Evolutionary conservation across 1,140 invertebrate species (phyloP), one percentile per base, ranked within the genome.

Genomic region (Diorhabda elongata): DNA sequence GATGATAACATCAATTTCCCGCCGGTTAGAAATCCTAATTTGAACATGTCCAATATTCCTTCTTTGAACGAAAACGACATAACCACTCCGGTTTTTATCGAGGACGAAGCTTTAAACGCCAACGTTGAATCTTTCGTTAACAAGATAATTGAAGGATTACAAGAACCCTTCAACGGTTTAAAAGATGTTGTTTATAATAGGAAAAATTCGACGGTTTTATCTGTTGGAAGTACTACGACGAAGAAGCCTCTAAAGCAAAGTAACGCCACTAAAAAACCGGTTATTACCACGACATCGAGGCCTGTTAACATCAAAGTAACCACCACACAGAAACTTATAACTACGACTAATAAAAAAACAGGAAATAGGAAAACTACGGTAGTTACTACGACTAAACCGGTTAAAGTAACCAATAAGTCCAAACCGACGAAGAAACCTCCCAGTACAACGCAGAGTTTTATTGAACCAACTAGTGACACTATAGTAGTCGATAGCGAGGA

Each of bases 61-160:
- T 86, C 85, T 2, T 80, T 84, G 3, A 83, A 80, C 8, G 82
- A 83, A 80, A 63, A 77, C 75, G 60, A 91, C 45, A 79, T 88
- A 8, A 88, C 90, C 5, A 92, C 91, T 0, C 90, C 91, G 0
- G 83, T 84, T 2, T 88, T 91, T 64, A 85, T 91, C 66, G 90
- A 92, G 76, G 91, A 93, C 72, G 88, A 88, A 2, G 87, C 87
- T 61, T 79, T 93, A 6, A 89, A 91, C 68, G 87, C 90, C 6
- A 93, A 93, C 82, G 89, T 94, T 73, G 91, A 92, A 73, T 84
- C 87, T 0, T 90, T 94, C 76, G 92, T 94, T 0, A 89, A 91
- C 74, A 92, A 93, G 78, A 90, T 93, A 11, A 91, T 93, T 5
- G 87, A 91, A 70, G 92, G 91, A 26, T 81, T 94, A 2, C 90